Evolutionary conservation across 2,888 invertebrate genomes (phyloP), one percentile per base, ranked within the genome.

Genomic region (Chymomyza caudatula): DNA sequence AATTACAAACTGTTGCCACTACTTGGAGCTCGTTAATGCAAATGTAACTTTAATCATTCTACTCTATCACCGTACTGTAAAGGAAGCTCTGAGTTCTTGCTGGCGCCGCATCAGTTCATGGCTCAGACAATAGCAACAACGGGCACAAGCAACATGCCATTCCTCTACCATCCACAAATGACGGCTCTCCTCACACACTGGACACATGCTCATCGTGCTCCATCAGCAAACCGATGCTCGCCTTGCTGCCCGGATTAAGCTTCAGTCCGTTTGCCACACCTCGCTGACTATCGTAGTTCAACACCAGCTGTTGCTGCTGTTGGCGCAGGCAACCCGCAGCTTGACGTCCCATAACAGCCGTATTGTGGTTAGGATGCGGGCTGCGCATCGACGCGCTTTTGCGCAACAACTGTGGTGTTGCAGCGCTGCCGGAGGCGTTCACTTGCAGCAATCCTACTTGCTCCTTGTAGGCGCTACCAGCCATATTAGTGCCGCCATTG

Each of bases 101-200:
- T 86, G 85, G 67, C 80, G 77, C 51, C 80, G 83, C 74, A 71
- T 69, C 59, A 80, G 67, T 43, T 86, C 77, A 77, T 79, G 83
- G 87, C 87, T 85, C 69, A 80, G 85, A 86, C 80, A 80, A 82
- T 77, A 85, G 87, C 80, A 80, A 86, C 87, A 86, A 86, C 87
- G 85, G 83, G 87, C 70, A 65, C 80, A 86, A 11, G 67, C 68
- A 56, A 86, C 80, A 71, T 20, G 65, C 49, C 61, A 53, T 58
- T 73, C 85, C 25, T 69, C 76, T 68, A 73, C 67, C 58, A 20
- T 83, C 80, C 84, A 85, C 85, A 80, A 80, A 83, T 81, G 84
- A 84, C 64, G 77, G 70, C 77, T 80, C 70, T 66, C 71, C 76
- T 88, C 75, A 88, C 73, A 87, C 89, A 67, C 77, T 87, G 23